Conservation (phyloP, 2,113 vertebrate species). For the Oryzias celebensis region DNA sequence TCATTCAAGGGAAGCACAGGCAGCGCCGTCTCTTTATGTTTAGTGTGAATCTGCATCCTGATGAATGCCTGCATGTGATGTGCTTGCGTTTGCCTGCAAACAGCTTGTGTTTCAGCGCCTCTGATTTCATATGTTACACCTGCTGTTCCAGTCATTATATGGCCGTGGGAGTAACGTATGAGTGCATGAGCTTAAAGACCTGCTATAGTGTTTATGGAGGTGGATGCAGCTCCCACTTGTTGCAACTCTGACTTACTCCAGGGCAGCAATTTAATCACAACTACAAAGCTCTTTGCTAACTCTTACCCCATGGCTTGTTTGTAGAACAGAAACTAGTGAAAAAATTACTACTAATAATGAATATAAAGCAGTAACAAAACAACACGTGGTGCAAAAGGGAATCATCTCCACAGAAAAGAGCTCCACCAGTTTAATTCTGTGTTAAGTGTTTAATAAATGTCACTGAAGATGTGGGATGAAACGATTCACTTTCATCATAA, state of each 20-base stretch:
- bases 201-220: conserved; percentile 36
- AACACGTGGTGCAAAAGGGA: conserved; percentile 32
- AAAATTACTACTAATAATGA: conserved; percentile 40
- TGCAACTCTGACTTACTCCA: conserved; percentile 57
- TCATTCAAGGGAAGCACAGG: background rate
- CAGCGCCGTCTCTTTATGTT: conserved; percentile 9
- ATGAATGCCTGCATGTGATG: conserved; percentile 5
- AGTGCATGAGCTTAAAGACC: conserved; percentile 27
- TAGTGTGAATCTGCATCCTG: conserved; percentile 1
- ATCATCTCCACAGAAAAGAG: conserved; percentile 36
- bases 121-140: conserved; percentile 41
- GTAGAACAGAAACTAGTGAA: conserved; percentile 61
- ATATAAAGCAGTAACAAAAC: conserved; percentile 49
- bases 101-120: conserved; percentile 40
- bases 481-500: conserved; percentile 25
- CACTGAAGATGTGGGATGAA: conserved; percentile 13
- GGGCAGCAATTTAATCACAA: conserved; percentile 62
- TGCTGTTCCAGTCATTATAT: conserved; percentile 32
- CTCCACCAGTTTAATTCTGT: conserved; percentile 37
- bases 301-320: conserved; percentile 60
- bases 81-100: conserved; percentile 21
- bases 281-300: conserved; percentile 68
- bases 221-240: conserved; percentile 53
- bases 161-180: conserved; percentile 34
- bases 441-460: conserved; percentile 15